A percentile compares a stretch with the other conserved stretches of the same genome.
Conservation (phyloP, 2,797 vertebrate species). For the Lacerta viridis region DNA sequence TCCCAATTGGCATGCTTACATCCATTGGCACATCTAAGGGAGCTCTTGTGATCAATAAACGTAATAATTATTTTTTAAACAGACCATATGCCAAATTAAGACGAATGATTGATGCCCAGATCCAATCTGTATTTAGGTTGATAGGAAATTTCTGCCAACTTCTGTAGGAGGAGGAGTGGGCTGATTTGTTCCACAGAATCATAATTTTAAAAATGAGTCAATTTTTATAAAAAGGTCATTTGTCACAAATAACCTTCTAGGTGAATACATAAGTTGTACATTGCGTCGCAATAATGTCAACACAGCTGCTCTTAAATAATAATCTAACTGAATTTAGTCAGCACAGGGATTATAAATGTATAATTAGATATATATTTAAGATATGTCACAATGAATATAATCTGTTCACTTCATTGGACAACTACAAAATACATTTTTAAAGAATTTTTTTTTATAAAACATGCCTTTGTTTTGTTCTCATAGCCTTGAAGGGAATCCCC, state of each 20-base stretch:
- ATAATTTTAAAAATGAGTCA: neutral
- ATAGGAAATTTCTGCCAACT: neutral
- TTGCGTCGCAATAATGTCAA: neutral
- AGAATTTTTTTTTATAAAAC: neutral
- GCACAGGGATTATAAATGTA: neutral
- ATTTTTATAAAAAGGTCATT: constrained; percentile 12
- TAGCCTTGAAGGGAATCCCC: no score
- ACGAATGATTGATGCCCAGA: neutral
- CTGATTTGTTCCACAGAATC: neutral
- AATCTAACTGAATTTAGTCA: neutral
- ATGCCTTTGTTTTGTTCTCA: neutral
- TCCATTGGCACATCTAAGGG: neutral
- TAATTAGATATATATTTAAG: constrained; percentile 13
- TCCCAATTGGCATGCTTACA: no score
- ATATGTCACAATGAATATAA: neutral
- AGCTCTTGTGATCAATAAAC: neutral
- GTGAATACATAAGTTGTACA: neutral
- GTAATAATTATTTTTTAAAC: neutral
- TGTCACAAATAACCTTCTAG: constrained; percentile 6
- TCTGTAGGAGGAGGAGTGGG: neutral
- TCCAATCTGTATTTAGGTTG: neutral
- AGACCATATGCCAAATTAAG: neutral
- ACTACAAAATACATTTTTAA: neutral
- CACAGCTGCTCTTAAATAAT: constrained; percentile 14
- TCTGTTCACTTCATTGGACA: neutral